Evolutionary conservation across 2,113 vertebrate species (phyloP), one percentile per base, ranked within the genome.

Genomic region (Colinus virginianus): DNA sequence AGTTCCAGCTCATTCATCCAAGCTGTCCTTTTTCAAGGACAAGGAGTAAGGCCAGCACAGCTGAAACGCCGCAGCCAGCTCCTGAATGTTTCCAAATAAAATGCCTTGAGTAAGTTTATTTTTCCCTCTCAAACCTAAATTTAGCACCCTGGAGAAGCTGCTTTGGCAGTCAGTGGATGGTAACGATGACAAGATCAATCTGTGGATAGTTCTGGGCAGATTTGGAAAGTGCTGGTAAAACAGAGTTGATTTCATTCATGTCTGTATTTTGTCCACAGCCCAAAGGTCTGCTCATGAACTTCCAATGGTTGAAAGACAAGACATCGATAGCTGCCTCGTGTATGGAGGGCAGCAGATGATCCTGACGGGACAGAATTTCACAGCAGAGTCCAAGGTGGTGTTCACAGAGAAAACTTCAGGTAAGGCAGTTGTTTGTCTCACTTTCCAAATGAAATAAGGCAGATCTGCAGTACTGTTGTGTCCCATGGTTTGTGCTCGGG

Each of bases 291-390:
- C 99, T 46, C 99, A 99, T 20, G 99, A 99, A 96, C 98, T 99
- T 95, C 99, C 99, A 90, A 98, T 99, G 98, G 99, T 99, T 92
- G 99, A 99, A 83, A 98, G 99, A 93, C 99, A 99, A 90, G 99
- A 99, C 95, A 98, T 98, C n/a, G 99, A 99, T 85, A 97, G 98
- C 95, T 99, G 99, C 96, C 98, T 98, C 0, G 99, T 99, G 16
- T 98, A 99, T 53, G 99, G 99, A 30, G 99, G 99, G 71, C 99
- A 99, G 80, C 99, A 99, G 97, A 99, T 99, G 99, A 99, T 99
- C 92, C 98, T 99, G 82, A 99, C 98, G 0, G 99, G 99, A 34
- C 99, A 99, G 85, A 99, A 99, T 95, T 99, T 99, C 97, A 99
- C 99, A 42, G 98, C 99, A 3, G 99, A 99, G 94, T 99, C 99